A percentile compares a stretch with the other conserved stretches of the same genome.
Conservation (phyloP, 1,140 invertebrate genomes). For the Ostrea denselamellosa region DNA sequence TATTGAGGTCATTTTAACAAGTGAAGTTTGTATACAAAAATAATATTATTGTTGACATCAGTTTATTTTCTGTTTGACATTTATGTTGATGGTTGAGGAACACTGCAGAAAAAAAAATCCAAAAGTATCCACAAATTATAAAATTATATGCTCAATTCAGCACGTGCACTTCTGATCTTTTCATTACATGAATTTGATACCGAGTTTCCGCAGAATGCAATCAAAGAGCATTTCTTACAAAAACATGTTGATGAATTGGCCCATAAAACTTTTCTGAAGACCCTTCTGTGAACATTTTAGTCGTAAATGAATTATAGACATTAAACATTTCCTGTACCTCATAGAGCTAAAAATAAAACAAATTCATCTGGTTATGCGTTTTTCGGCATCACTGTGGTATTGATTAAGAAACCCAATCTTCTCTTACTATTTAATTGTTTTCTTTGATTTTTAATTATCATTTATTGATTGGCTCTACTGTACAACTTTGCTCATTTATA, state of each 20-base stretch:
- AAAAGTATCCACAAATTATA: too few relatives aligned
- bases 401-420: neutral
- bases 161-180: too few relatives aligned
- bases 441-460: neutral
- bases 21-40: too few relatives aligned
- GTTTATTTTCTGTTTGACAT: too few relatives aligned
- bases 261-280: neutral
- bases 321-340: slow-evolving; percentile 1
- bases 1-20: too few relatives aligned
- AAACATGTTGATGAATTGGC: neutral
- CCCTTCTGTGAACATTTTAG: neutral
- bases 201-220: neutral
- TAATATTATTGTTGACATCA: too few relatives aligned
- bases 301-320: neutral
- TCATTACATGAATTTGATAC: too few relatives aligned
- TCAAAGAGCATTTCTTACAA: neutral
- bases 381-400: neutral
- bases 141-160: too few relatives aligned
- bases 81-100: too few relatives aligned
- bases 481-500: neutral
- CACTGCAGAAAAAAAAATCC: too few relatives aligned
- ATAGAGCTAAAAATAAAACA: neutral
- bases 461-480: neutral
- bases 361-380: neutral
- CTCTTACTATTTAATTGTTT: neutral